Evolutionary conservation across 2,797 vertebrate species (phyloP), one percentile per base, ranked within the genome.

Genomic region (Rhinogobio ventralis): DNA sequence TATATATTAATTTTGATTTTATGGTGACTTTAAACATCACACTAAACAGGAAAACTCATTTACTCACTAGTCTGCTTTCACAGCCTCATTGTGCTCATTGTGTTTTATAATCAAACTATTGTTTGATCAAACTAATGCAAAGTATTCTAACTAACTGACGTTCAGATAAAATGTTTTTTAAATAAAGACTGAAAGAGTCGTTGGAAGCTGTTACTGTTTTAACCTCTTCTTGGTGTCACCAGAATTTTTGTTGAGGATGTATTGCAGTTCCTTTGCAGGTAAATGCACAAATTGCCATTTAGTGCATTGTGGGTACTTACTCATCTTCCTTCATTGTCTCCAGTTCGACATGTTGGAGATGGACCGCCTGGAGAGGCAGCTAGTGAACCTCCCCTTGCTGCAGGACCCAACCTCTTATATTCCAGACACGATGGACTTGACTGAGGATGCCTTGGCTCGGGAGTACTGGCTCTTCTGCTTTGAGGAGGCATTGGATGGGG

Each of bases 331-430:
- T 5, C 42, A 23, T 23, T 57, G 68, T 60, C 42, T 87, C 14
- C 86, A 99, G 98, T 99, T 99, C 89, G 98, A 99, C 93, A 96
- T 99, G 95, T 86, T 99, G 88, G 98, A 99, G 90, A 99, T 99
- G 98, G 98, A 99, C 86, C 97, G 98, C 28, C 92, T 99, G 87
- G 98, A 99, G 90, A 94, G 98, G 84, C 95, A 97, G 0, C 94
- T 99, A 66, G 98, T 99, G 64, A 97, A 97, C 86, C 95, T 99
- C 39, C 98, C 98, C 0, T 95, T 99, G 85, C 96, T 99, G 42
- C 96, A 95, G 88, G 97, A 99, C 89, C 93, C 98, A 0, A 96
- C 97, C 0, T 97, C 97, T 2, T 99, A 99, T 51, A 95, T 99
- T 88, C 98, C 98, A 0, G 98, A 99, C 93, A 99, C 98, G 0